Percentiles rank a stretch among this genome's conserved stretches.
Conservation (phyloP, 2,888 invertebrate genomes). For the Stictocephala bisonia region DNA sequence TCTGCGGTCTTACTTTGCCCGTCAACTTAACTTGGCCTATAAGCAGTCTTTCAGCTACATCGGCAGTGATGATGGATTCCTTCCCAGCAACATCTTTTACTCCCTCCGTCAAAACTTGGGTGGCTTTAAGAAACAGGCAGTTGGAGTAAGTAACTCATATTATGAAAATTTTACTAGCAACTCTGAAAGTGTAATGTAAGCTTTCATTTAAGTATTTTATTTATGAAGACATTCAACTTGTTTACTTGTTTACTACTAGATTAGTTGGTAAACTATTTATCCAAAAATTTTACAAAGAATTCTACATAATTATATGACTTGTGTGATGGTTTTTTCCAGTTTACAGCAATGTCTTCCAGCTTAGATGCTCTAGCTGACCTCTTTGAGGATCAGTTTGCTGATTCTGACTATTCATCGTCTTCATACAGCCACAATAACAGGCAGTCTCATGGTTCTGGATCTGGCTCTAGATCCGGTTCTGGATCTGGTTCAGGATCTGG, state of each 20-base stretch:
- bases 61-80: slow-evolving; percentile 69
- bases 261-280: too few relatives aligned
- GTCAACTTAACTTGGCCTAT: slow-evolving; percentile 65
- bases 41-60: slow-evolving; percentile 65
- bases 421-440: background rate
- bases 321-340: slow-evolving; percentile 51
- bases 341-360: slow-evolving; percentile 65
- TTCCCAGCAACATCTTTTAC: slow-evolving; percentile 67
- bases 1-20: slow-evolving; percentile 51
- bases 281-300: too few relatives aligned
- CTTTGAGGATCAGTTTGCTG: slow-evolving; percentile 49
- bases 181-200: too few relatives aligned
- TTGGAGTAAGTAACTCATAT: slow-evolving; percentile 58
- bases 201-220: too few relatives aligned
- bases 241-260: too few relatives aligned
- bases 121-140: slow-evolving; percentile 61
- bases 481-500: background rate
- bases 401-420: slow-evolving; percentile 11
- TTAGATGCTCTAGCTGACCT: slow-evolving; percentile 63
- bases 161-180: too few relatives aligned
- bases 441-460: background rate
- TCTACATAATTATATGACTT: too few relatives aligned
- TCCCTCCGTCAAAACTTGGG: slow-evolving; percentile 61
- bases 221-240: too few relatives aligned
- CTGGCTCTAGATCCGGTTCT: background rate